Percentiles rank a stretch among this genome's conserved stretches.
These are phyloP conservation scores for Enteromius unitaeniatus DNA, from an alignment of 2,797 vertebrate genomes.

Conservation along the genomic window DNA sequence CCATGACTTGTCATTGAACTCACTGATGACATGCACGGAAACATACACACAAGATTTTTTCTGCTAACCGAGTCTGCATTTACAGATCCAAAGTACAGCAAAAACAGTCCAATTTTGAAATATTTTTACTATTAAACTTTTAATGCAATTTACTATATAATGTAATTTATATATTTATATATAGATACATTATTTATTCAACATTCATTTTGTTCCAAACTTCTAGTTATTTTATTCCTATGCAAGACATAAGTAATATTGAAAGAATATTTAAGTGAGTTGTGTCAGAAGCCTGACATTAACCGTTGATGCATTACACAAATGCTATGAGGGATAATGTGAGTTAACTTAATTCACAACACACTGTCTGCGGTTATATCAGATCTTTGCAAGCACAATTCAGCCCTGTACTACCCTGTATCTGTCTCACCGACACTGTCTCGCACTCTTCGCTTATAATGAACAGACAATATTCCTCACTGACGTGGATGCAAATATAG, in stretches of 20 bases:
- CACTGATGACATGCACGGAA: neutral
- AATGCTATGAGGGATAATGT: neutral
- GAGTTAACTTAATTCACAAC: conserved; percentile 21
- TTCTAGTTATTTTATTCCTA: neutral
- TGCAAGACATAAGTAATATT: neutral
- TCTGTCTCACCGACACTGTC: neutral
- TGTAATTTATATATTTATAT: too few relatives aligned
- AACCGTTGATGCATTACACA: neutral
- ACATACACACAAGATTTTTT: neutral
- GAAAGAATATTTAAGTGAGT: neutral
- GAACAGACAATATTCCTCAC: too few relatives aligned
- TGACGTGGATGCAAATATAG: too few relatives aligned
- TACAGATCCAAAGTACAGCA: neutral
- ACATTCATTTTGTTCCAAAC: neutral
- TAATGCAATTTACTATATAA: too few relatives aligned
- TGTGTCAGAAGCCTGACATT: neutral
- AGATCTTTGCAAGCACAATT: neutral
- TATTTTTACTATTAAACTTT: neutral
- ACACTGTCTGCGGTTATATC: conserved; percentile 5
- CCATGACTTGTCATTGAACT: neutral
- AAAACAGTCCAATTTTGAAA: neutral
- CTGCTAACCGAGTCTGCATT: neutral
- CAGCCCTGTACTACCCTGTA: neutral
- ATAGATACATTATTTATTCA: neutral
- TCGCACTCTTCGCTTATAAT: neutral